Conservation (phyloP, 64 coral and sea anemone genomes). For the Stichodactyla mertensii region DNA sequence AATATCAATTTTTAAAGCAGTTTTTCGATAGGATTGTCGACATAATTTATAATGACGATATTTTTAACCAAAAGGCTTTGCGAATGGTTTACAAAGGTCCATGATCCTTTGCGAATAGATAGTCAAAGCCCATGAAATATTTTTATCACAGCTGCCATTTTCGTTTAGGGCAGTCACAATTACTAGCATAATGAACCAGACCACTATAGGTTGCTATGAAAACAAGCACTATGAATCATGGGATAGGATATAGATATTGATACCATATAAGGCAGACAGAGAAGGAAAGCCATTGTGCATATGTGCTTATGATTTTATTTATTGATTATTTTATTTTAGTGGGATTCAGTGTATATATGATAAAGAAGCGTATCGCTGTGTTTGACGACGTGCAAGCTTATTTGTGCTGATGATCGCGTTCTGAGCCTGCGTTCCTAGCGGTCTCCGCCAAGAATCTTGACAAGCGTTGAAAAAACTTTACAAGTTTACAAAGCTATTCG, state of each 20-base stretch:
- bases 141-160: not conserved
- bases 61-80: not conserved
- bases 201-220: not conserved
- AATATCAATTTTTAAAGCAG: not conserved
- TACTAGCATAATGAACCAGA: not conserved
- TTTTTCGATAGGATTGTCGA: not conserved
- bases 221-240: not conserved
- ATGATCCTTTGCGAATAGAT: not conserved
- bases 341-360: not conserved
- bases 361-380: too few relatives aligned
- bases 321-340: not conserved
- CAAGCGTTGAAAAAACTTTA: too few relatives aligned
- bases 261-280: not conserved
- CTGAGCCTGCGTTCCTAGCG: too few relatives aligned
- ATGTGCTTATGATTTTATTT: not conserved
- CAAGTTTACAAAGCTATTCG: too few relatives aligned
- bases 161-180: too few relatives aligned
- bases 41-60: not conserved
- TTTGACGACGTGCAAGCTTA: too few relatives aligned
- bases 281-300: not conserved
- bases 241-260: not conserved
- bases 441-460: too few relatives aligned
- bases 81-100: not conserved
- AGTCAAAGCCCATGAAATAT: not conserved
- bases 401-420: too few relatives aligned